phyloP scores from a whole-genome alignment of 2,888 invertebrate genomes.

The Ashinkailepas kermadecensis region DNA sequence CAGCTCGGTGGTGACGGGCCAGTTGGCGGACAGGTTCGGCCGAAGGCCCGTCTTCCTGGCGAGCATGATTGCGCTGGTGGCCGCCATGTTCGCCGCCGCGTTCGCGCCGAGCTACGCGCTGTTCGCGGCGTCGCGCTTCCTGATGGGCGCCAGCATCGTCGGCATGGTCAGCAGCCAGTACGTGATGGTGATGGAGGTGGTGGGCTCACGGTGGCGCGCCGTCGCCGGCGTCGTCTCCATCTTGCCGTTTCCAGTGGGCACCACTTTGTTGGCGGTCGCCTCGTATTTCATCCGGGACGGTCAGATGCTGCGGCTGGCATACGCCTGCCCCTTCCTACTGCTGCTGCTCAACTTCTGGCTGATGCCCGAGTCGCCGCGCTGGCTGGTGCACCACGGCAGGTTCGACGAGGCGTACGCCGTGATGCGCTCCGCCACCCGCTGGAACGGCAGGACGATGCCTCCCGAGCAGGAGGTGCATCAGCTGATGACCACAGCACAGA shows the following conservation, averaged over 20 bases:
- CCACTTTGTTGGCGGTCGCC: slow-evolving; percentile 54
- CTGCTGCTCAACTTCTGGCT: slow-evolving; percentile 52
- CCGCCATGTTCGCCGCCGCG: slow-evolving; percentile 30
- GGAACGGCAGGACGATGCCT: background rate
- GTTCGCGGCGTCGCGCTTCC: slow-evolving; percentile 34
- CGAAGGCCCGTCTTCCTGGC: slow-evolving; percentile 33
- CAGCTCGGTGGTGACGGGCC: slow-evolving; percentile 32
- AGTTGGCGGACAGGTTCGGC: slow-evolving; percentile 34
- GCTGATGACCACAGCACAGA: background rate
- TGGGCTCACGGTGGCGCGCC: slow-evolving; percentile 53
- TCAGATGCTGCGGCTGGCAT: slow-evolving; percentile 58
- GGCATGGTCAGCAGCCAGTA: slow-evolving; percentile 28
- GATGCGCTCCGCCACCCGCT: background rate
- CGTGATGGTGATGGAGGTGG: slow-evolving; percentile 49
- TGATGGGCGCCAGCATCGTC: slow-evolving; percentile 27
- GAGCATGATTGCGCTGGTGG: slow-evolving; percentile 31
- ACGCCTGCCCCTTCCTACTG: slow-evolving; percentile 56
- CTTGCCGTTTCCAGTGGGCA: slow-evolving; percentile 62
- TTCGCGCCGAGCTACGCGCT: slow-evolving; percentile 32
- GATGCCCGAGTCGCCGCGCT: slow-evolving; percentile 70
- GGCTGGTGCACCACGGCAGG: slow-evolving; percentile 49
- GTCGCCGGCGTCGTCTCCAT: slow-evolving; percentile 57
- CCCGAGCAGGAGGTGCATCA: background rate
- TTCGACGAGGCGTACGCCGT: background rate
- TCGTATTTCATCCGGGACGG: slow-evolving; percentile 60